These are phyloP conservation scores for Halcyon malimbica DNA, from an alignment of 2,113 vertebrate genomes.

Conservation along the genomic window DNA sequence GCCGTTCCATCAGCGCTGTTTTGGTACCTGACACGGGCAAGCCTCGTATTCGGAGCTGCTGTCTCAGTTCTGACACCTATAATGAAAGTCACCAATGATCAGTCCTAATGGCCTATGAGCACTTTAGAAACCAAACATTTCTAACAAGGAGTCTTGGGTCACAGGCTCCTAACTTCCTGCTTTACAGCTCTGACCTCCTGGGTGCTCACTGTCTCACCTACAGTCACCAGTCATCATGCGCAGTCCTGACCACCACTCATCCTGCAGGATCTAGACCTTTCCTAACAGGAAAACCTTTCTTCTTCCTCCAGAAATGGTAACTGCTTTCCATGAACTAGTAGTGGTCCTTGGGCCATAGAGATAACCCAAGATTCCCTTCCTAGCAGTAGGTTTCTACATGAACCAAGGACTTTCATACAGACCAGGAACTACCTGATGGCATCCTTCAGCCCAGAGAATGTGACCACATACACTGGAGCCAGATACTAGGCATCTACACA, in stretches of 20 bases:
- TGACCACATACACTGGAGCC: neutral
- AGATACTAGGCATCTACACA: neutral
- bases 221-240: neutral
- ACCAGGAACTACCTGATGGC: neutral
- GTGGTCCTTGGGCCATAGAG: neutral
- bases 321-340: neutral
- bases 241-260: neutral
- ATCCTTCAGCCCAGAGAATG: neutral
- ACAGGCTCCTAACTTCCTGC: neutral
- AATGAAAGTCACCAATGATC: neutral
- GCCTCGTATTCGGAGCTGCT: slow-evolving; percentile 94
- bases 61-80: slow-evolving; percentile 94
- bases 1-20: slow-evolving; percentile 91
- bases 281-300: neutral
- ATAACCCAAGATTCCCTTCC: neutral
- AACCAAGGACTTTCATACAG: neutral
- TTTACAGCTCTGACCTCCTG: neutral
- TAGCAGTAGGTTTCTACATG: neutral
- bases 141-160: neutral
- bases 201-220: neutral
- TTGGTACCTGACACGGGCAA: slow-evolving; percentile 96
- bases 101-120: neutral
- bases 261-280: neutral
- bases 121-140: neutral
- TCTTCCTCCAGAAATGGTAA: neutral